Evolutionary conservation across 1,140 invertebrate genomes (phyloP).

Genomic region (Drosophila melanica): DNA sequence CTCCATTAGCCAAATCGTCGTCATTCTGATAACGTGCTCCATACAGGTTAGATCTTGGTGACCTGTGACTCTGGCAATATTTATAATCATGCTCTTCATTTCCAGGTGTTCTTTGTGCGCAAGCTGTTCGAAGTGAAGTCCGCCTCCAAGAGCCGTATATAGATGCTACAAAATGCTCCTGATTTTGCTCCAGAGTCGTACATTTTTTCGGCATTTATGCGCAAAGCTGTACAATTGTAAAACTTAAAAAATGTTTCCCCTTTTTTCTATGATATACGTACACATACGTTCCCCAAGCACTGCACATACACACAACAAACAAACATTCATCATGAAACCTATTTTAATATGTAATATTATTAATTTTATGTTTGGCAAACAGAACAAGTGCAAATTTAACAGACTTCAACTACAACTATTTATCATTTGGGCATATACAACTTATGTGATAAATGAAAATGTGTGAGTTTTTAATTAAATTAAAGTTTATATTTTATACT

Average conservation of each 20-base stretch:
- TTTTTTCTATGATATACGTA: conserved; percentile 15
- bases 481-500: conserved; percentile 45
- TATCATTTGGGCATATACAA: conserved; percentile 37
- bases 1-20: conserved; percentile 93
- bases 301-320: conserved; percentile 17
- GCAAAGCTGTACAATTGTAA: conserved; percentile 12
- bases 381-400: conserved; percentile 68
- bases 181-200: background rate
- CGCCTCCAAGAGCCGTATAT: conserved; percentile 74
- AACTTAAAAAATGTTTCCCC: conserved; percentile 17
- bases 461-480: conserved; percentile 49
- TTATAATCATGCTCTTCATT: background rate
- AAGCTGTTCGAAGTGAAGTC: conserved; percentile 92
- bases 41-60: conserved; percentile 63
- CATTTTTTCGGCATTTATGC: conserved; percentile 40
- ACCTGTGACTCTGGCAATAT: background rate
- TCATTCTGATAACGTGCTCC: conserved; percentile 90
- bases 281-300: background rate
- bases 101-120: conserved; percentile 94
- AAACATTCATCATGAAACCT: conserved; percentile 23
- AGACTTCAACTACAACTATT: conserved; percentile 47
- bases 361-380: conserved; percentile 28
- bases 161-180: conserved; percentile 16
- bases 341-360: conserved; percentile 38
- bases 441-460: conserved; percentile 51